Percentiles rank a stretch among this genome's conserved stretches.
Evolutionary conservation across 2,888 invertebrate genomes (phyloP).

Genomic region (Pilophorus perplexus): DNA sequence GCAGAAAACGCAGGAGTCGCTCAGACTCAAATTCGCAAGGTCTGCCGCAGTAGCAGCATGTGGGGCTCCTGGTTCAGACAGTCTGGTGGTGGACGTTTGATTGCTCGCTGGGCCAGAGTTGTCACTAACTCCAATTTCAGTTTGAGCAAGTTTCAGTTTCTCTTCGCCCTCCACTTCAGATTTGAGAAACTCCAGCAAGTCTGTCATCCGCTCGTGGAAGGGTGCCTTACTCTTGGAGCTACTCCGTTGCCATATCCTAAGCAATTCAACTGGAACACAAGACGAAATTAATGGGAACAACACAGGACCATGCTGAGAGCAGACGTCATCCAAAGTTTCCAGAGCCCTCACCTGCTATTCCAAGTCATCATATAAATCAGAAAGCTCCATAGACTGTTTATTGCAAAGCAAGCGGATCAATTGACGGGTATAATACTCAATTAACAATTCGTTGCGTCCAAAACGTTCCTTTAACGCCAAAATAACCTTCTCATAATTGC

Average conservation of each 20-base stretch:
- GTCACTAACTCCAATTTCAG: background rate
- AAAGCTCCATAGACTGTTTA: too few species aligned
- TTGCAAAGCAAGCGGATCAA: too few species aligned
- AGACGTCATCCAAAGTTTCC: too few species aligned
- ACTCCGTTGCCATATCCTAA: slow-evolving; percentile 48
- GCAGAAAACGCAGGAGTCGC: background rate
- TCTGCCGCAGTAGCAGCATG: background rate
- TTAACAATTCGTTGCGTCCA: too few species aligned
- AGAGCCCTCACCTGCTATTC: too few species aligned
- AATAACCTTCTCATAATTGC: too few species aligned
- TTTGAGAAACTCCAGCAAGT: background rate
- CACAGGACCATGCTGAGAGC: slow-evolving; percentile 48
- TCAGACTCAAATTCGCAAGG: background rate
- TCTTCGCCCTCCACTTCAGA: background rate
- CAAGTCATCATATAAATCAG: too few species aligned
- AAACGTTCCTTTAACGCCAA: too few species aligned
- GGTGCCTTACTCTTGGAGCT: background rate
- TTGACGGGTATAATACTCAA: too few species aligned
- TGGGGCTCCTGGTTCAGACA: too few species aligned
- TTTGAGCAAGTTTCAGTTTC: background rate
- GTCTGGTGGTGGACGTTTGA: background rate
- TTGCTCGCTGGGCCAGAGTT: background rate
- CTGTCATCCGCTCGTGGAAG: background rate
- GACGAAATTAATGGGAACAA: slow-evolving; percentile 50
- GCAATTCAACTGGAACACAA: slow-evolving; percentile 49